These are phyloP conservation scores for Meleagris gallopavo DNA, from an alignment of 2,113 vertebrate species.

Conservation along the genomic window DNA sequence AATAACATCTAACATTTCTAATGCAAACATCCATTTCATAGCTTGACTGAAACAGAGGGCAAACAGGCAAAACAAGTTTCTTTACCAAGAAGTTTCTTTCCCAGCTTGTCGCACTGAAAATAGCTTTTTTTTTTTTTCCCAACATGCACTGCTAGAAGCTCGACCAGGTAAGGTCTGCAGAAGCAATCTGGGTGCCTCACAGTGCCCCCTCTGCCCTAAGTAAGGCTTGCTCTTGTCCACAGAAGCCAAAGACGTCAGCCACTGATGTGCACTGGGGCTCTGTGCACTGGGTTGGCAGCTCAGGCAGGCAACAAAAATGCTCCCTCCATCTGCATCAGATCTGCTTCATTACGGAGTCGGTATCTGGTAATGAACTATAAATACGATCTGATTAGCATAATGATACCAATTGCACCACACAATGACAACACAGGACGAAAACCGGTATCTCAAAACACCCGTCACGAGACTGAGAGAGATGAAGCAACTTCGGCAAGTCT, in stretches of 20 bases:
- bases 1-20: background rate
- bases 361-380: background rate
- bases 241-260: background rate
- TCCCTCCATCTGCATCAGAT: background rate
- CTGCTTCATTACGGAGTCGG: background rate
- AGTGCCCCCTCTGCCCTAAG: background rate
- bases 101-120: background rate
- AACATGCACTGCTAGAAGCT: accelerated
- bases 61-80: background rate
- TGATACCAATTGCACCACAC: background rate
- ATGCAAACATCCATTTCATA: background rate
- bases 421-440: background rate
- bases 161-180: background rate
- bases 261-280: too few relatives aligned
- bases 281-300: background rate
- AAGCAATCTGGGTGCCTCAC: accelerated
- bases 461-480: background rate
- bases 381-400: background rate
- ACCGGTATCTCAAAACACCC: background rate
- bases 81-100: background rate
- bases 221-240: background rate
- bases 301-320: background rate
- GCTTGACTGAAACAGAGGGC: background rate
- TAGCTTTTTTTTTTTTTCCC: background rate
- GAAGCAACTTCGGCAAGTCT: background rate